Percentiles rank a stretch among this genome's conserved stretches.
These are phyloP conservation scores for Myripristis jacobus DNA, from an alignment of 2,797 vertebrate genomes.

Conservation along the genomic window DNA sequence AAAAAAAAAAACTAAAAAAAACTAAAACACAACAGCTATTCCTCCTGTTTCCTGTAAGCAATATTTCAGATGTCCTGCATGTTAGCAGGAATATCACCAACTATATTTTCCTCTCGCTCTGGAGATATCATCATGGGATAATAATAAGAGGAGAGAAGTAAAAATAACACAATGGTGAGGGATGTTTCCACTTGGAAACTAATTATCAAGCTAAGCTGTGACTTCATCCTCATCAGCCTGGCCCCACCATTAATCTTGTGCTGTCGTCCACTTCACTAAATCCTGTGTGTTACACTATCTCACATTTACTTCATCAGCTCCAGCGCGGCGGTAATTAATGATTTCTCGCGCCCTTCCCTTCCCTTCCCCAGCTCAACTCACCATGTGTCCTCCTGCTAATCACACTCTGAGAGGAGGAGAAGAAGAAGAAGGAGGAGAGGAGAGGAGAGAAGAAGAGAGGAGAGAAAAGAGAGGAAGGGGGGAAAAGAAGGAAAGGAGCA, in stretches of 20 bases:
- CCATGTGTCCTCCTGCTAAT: constrained; percentile 86
- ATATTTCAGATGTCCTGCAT: constrained; percentile 24
- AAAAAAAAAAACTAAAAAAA: not conserved
- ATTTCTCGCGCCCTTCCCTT: constrained; percentile 83
- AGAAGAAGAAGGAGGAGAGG: constrained; percentile 8
- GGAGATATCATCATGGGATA: constrained; percentile 67
- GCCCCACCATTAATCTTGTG: constrained; percentile 88
- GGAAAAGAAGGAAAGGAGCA: constrained; percentile 46
- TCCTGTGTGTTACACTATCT: constrained; percentile 88
- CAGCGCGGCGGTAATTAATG: constrained; percentile 87
- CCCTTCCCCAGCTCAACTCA: constrained; percentile 81
- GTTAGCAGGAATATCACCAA: constrained; percentile 44
- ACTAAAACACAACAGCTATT: constrained; percentile 2
- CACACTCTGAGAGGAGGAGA: constrained; percentile 74
- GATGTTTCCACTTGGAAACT: constrained; percentile 86
- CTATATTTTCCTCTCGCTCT: constrained; percentile 51
- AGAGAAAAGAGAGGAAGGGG: constrained; percentile 5
- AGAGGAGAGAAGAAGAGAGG: constrained; percentile 36
- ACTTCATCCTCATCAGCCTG: constrained; percentile 86
- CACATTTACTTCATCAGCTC: constrained; percentile 89
- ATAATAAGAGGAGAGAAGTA: constrained; percentile 80
- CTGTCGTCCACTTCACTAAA: constrained; percentile 90
- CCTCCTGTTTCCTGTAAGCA: constrained; percentile 32
- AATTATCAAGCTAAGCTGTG: constrained; percentile 89
- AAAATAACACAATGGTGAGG: constrained; percentile 84